Evolutionary conservation across 2,797 vertebrate species (phyloP), one percentile per base, ranked within the genome.

Genomic region (Molossus molossus): DNA sequence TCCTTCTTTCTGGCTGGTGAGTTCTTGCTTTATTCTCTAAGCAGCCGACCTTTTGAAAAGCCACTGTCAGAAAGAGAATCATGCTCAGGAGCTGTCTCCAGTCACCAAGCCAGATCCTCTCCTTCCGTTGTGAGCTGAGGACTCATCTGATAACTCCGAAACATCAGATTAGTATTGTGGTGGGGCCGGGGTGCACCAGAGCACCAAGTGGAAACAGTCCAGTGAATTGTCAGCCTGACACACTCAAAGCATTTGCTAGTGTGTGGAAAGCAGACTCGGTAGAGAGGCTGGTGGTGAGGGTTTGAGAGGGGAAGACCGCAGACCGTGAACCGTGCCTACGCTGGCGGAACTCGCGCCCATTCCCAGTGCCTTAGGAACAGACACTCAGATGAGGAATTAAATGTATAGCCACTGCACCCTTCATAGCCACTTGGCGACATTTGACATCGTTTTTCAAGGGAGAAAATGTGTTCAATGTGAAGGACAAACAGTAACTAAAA

Each of bases 1-100:
- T 70, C 64, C 10, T 80, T 94, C 82, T 97, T 62, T 60, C 94
- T 87, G 23, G 33, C 20, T 8, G 6, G 45, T 29, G 48, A 79
- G 83, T 87, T 83, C 77, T 92, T 89, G 14, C 75, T 72, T 57
- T 82, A 77, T 64, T 92, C 9, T 85, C 75, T 80, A 90, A 93
- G 53, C 81, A 83, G 27, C 17, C 77, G 25, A 45, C 29, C 23
- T 82, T 88, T 85, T 73, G 67, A 48, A 95, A 96, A 85, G 45
- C 20, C 27, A 40, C 14, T 12, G 20, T 77, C 76, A 23, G 20
- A 84, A 92, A 72, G 18, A 88, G 69, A 93, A 94, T 62, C 11
- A 40, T 58, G 12, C 57, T 87, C 33, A 62, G 58, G 53, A 55
- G 27, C 69, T 60, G 29, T 91, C 23, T 58, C 48, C 33, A 83